Conservation (phyloP, 2,888 invertebrate species). For the Drosophila lacicola region DNA sequence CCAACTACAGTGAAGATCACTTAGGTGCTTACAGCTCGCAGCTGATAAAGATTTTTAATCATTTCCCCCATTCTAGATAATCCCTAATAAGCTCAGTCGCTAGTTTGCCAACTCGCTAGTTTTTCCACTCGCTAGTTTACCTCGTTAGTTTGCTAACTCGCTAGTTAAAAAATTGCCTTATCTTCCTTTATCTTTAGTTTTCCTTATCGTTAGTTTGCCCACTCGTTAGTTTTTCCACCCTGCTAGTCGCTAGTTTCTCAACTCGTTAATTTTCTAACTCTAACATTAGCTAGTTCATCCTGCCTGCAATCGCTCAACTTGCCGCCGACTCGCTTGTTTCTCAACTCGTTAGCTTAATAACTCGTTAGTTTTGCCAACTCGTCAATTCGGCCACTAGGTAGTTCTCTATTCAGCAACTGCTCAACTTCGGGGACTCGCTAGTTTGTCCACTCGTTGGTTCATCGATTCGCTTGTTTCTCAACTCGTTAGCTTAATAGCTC, state of each 20-base stretch:
- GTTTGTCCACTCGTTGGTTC: background rate
- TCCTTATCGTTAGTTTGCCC: background rate
- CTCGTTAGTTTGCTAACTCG: background rate
- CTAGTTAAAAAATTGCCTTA: too few relatives aligned
- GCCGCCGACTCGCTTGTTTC: background rate
- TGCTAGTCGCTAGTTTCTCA: too few relatives aligned
- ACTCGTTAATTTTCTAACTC: too few relatives aligned
- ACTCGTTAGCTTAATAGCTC: background rate
- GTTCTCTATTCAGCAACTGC: too few relatives aligned
- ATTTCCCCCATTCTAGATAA: too few relatives aligned
- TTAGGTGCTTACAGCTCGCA: background rate
- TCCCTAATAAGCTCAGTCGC: too few relatives aligned
- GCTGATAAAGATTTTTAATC: too few relatives aligned
- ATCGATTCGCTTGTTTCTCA: background rate
- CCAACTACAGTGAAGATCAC: conserved; percentile 43
- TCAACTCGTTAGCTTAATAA: background rate
- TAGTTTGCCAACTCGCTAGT: too few relatives aligned
- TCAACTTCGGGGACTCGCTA: background rate
- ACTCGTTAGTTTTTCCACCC: background rate
- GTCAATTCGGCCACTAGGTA: too few relatives aligned
- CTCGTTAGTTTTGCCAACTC: too few relatives aligned
- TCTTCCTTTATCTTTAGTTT: too few relatives aligned
- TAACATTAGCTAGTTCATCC: background rate
- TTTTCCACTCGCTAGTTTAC: too few relatives aligned
- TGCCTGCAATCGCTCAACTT: background rate